These are phyloP conservation scores for Syrista parreyssii DNA, from an alignment of 2,888 invertebrate genomes.

Conservation along the genomic window DNA sequence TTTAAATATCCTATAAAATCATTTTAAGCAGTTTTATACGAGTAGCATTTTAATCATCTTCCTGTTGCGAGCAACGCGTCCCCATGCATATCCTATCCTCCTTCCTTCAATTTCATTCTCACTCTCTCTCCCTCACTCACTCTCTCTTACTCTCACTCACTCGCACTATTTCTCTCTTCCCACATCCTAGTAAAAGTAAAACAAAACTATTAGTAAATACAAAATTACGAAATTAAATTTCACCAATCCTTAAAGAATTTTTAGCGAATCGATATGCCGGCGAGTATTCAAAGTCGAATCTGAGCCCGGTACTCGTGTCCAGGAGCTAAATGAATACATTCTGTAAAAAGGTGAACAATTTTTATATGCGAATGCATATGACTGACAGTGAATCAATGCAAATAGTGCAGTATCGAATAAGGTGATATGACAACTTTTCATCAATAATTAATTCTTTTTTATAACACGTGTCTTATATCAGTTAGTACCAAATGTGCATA, in stretches of 20 bases:
- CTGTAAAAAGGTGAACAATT: conserved; percentile 29
- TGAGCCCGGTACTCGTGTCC: conserved; percentile 42
- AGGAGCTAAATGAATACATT: conserved; percentile 31
- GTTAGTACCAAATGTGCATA: not conserved
- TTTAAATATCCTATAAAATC: conserved; percentile 5
- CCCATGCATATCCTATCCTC: conserved; percentile 63
- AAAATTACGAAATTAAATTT: conserved; percentile 38
- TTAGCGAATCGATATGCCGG: not conserved
- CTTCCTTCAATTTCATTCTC: conserved; percentile 47
- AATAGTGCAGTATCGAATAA: not conserved
- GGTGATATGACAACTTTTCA: not conserved
- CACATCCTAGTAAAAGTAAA: conserved; percentile 64
- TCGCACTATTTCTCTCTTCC: conserved; percentile 39
- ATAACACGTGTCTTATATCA: not conserved
- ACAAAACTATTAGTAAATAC: conserved; percentile 62
- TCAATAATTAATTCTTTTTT: not conserved
- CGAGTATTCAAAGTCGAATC: not conserved
- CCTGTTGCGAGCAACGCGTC: conserved; percentile 58
- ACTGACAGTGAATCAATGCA: not conserved
- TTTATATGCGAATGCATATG: conserved; percentile 17
- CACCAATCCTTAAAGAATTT: not conserved
- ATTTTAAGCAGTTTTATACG: conserved; percentile 9
- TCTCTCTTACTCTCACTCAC: conserved; percentile 33
- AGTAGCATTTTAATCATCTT: conserved; percentile 40
- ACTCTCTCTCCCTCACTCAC: not conserved